phyloP scores from a whole-genome alignment of 64 coral and sea anemone genomes.

The Astreopora myriophthalma region DNA sequence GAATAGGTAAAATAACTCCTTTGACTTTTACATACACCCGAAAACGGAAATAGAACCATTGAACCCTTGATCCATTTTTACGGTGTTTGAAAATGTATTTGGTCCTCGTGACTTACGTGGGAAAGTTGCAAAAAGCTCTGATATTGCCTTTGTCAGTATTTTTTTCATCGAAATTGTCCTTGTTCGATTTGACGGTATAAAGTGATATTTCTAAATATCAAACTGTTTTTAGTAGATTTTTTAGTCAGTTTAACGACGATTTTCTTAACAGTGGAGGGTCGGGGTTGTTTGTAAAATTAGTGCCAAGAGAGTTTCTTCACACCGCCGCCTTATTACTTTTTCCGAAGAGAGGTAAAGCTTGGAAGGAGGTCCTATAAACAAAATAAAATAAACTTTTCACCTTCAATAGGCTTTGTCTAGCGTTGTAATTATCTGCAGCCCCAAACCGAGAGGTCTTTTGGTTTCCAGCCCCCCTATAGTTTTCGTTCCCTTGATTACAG shows the following conservation, averaged over 20 bases:
- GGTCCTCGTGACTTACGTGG: too few relatives aligned
- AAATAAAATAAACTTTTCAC: neutral
- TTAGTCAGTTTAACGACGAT: too few relatives aligned
- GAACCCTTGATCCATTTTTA: neutral
- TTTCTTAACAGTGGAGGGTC: neutral
- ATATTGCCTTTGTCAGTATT: neutral
- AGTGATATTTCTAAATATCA: neutral
- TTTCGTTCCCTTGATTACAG: neutral
- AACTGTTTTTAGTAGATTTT: too few relatives aligned
- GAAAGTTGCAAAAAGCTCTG: too few relatives aligned
- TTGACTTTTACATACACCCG: neutral
- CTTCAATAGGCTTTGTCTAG: neutral
- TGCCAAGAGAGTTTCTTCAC: neutral
- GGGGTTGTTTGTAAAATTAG: neutral
- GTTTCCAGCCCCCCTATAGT: neutral
- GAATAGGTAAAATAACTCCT: neutral
- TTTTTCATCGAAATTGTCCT: too few relatives aligned
- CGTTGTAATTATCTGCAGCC: neutral
- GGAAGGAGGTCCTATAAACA: neutral
- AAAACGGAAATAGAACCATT: neutral
- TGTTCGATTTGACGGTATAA: too few relatives aligned
- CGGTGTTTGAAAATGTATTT: neutral
- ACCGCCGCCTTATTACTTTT: neutral
- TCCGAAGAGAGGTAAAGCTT: neutral
- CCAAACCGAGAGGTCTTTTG: neutral